phyloP scores from a whole-genome alignment of 2,888 invertebrate species.

The Amiota mariae region DNA sequence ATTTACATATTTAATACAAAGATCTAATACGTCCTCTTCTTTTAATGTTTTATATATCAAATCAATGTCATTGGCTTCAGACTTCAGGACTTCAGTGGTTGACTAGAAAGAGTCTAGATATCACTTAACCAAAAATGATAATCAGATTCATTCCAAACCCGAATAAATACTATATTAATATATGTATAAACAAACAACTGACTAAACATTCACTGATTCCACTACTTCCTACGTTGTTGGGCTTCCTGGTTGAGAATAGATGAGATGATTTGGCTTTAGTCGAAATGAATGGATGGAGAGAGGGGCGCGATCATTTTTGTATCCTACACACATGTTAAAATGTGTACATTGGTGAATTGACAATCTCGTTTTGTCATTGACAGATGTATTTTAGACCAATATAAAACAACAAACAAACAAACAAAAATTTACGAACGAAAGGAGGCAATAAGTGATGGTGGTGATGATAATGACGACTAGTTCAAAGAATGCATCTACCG shows the following conservation, averaged over 20 bases:
- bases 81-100: not conserved
- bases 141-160: conserved; percentile 19
- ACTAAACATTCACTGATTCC: not conserved
- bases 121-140: not conserved
- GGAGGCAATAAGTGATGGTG: no score
- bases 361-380: conserved; percentile 14
- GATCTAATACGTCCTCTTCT: no score
- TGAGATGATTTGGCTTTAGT: conserved; percentile 14
- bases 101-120: no score
- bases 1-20: no score
- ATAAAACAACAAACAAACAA: not conserved
- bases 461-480: no score
- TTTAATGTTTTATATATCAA: no score
- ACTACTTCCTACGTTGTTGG: conserved; percentile 28
- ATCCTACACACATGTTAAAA: not conserved
- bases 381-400: conserved; percentile 28
- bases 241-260: conserved; percentile 13
- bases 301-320: not conserved
- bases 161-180: conserved; percentile 18
- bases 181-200: no score
- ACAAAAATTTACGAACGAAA: conserved; percentile 15
- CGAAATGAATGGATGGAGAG: conserved; percentile 17
- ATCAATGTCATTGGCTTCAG: conserved; percentile 25
- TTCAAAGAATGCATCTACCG: no score
- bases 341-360: conserved; percentile 15